Evolutionary conservation across 37 sponge, comb jelly and placozoan species (phyloP).

Genomic region (Cliona cf. orientalis): DNA sequence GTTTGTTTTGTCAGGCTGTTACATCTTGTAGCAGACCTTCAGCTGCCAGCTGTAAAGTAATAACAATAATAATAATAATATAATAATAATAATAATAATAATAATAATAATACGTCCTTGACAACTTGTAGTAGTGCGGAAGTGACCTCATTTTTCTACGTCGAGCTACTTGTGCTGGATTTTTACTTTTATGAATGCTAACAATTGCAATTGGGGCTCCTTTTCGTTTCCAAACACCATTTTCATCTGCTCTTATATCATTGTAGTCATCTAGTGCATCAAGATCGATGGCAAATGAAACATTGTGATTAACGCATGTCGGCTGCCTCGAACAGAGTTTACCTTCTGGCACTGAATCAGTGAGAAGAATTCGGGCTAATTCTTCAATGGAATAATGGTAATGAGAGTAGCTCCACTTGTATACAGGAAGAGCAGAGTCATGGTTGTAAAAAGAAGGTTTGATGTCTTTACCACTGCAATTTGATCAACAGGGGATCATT

Average conservation of each 20-base stretch:
- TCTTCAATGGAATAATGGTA: constrained; percentile 13
- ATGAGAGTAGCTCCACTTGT: not conserved
- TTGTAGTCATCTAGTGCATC: constrained; percentile 8
- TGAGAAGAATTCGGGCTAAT: not conserved
- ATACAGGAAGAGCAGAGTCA: not conserved
- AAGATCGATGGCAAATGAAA: constrained; percentile 20
- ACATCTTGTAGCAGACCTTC: too few relatives aligned
- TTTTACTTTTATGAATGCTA: constrained; percentile 3
- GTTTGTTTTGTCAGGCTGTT: too few relatives aligned
- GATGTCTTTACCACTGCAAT: too few relatives aligned
- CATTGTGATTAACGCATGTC: constrained; percentile 20
- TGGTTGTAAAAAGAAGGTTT: not conserved
- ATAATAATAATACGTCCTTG: constrained; percentile 23
- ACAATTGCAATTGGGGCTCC: constrained; percentile 27
- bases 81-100: too few relatives aligned
- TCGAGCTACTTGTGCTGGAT: not conserved
- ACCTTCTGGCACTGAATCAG: not conserved
- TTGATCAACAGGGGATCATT: too few relatives aligned
- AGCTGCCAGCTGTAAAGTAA: too few relatives aligned
- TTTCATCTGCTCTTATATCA: constrained; percentile 40
- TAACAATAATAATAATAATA: too few relatives aligned
- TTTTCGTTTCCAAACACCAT: constrained; percentile 39
- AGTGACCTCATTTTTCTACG: not conserved
- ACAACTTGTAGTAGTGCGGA: constrained; percentile 18
- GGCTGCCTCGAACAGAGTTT: constrained; percentile 34